Conservation (phyloP, 2,797 vertebrate genomes). For the Sebastes matsubarae region DNA sequence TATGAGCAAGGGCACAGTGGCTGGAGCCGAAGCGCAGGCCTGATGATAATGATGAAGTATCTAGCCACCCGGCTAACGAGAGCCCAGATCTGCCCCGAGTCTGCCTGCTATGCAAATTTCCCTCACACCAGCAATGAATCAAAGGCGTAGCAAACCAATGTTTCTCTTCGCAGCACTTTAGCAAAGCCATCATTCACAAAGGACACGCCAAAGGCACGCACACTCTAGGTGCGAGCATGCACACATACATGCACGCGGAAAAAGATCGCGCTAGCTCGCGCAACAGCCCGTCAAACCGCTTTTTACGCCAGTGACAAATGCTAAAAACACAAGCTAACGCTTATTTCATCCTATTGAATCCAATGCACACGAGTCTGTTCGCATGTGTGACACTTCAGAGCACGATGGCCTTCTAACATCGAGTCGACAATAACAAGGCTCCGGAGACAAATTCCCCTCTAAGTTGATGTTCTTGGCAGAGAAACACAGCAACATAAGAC, state of each 20-base stretch:
- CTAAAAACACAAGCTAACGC: not conserved
- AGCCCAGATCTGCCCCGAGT: constrained; percentile 73
- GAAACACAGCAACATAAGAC: constrained; percentile 54
- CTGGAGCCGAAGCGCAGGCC: constrained; percentile 40
- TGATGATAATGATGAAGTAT: constrained; percentile 80
- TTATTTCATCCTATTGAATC: constrained; percentile 21
- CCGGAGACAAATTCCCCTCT: constrained; percentile 58
- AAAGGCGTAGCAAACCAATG: constrained; percentile 73
- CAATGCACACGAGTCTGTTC: not conserved
- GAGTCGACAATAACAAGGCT: constrained; percentile 69
- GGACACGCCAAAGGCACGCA: constrained; percentile 65
- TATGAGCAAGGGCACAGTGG: constrained; percentile 61
- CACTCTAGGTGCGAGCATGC: not conserved
- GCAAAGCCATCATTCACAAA: constrained; percentile 79
- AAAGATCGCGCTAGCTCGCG: not conserved
- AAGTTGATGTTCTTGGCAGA: constrained; percentile 62
- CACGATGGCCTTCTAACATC: constrained; percentile 43
- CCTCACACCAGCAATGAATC: constrained; percentile 74
- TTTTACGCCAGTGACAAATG: not conserved
- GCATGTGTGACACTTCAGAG: constrained; percentile 51
- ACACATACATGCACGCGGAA: not conserved
- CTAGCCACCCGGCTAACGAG: constrained; percentile 74
- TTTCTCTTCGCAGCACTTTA: constrained; percentile 79
- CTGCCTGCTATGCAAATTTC: constrained; percentile 79
- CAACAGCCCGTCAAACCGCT: constrained; percentile 1